Conservation (phyloP, 1,140 invertebrate species). For the Drosophila sturtevanti region DNA sequence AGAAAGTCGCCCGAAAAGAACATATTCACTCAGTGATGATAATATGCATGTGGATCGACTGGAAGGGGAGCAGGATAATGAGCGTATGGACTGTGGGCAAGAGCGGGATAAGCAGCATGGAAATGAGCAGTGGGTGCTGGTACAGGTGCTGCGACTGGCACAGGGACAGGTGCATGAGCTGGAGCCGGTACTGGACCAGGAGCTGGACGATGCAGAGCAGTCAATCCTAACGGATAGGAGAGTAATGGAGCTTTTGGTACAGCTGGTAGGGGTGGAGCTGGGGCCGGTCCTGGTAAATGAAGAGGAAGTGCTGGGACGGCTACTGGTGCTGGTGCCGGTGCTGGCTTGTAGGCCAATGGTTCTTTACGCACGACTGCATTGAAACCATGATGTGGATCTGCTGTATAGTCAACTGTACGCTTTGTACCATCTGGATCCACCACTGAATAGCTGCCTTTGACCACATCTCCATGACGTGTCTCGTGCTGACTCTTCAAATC, state of each 20-base stretch:
- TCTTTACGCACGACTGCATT: constrained; percentile 84
- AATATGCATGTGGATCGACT: constrained; percentile 64
- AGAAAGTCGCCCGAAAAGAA: not conserved
- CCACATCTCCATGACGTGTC: constrained; percentile 85
- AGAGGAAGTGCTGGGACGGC: constrained; percentile 46
- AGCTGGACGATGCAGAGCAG: constrained; percentile 42
- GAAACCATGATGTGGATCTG: constrained; percentile 83
- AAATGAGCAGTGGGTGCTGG: constrained; percentile 60
- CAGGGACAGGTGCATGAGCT: constrained; percentile 40
- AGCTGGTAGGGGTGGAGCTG: constrained; percentile 59
- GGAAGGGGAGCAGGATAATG: constrained; percentile 49
- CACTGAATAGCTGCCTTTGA: constrained; percentile 86
- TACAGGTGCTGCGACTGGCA: constrained; percentile 48
- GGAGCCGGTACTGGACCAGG: constrained; percentile 48
- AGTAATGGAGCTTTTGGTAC: constrained; percentile 62
- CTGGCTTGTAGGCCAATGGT: constrained; percentile 77
- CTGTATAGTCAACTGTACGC: constrained; percentile 87
- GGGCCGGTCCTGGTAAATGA: constrained; percentile 56
- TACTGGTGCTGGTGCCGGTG: constrained; percentile 50
- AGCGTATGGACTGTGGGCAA: constrained; percentile 74
- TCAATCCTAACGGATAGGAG: constrained; percentile 61
- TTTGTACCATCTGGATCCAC: constrained; percentile 87
- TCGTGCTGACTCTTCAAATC: constrained; percentile 86
- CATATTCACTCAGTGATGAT: constrained; percentile 53
- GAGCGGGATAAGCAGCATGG: constrained; percentile 72